Percentiles rank a stretch among this genome's conserved stretches.
Evolutionary conservation across 2,888 invertebrate species (phyloP).

Genomic region (Ornithoptera alexandrae): DNA sequence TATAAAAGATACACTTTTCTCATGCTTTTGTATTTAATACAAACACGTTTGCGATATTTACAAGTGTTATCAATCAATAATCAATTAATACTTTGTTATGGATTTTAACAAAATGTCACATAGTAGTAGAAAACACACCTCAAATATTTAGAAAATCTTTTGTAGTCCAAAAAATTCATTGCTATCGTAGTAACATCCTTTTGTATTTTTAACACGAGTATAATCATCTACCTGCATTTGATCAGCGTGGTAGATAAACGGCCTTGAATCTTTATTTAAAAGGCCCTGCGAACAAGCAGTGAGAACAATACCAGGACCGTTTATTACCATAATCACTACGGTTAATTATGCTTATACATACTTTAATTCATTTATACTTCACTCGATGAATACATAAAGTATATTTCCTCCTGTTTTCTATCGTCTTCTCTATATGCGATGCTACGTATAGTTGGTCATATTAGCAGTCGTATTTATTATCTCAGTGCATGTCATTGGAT

Average conservation of each 20-base stretch:
- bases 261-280: too few relatives aligned
- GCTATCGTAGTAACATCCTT: not conserved
- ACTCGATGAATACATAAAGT: conserved; percentile 8
- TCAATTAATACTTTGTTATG: not conserved
- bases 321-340: not conserved
- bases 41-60: not conserved
- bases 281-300: too few relatives aligned
- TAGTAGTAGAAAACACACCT: not conserved
- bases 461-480: not conserved
- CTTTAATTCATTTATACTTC: conserved; percentile 2
- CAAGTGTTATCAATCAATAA: not conserved
- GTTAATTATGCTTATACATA: not conserved
- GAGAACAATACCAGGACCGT: too few relatives aligned
- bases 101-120: not conserved
- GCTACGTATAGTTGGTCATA: not conserved
- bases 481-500: conserved; percentile 10
- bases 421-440: conserved; percentile 4
- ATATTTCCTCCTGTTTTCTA: conserved; percentile 9
- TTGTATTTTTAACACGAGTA: not conserved
- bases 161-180: not conserved
- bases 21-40: not conserved
- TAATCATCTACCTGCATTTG: not conserved
- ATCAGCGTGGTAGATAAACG: too few relatives aligned
- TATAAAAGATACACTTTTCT: not conserved
- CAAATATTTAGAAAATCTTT: not conserved